phyloP scores from a whole-genome alignment of 2,888 invertebrate species.

The Drosophila anomalata region DNA sequence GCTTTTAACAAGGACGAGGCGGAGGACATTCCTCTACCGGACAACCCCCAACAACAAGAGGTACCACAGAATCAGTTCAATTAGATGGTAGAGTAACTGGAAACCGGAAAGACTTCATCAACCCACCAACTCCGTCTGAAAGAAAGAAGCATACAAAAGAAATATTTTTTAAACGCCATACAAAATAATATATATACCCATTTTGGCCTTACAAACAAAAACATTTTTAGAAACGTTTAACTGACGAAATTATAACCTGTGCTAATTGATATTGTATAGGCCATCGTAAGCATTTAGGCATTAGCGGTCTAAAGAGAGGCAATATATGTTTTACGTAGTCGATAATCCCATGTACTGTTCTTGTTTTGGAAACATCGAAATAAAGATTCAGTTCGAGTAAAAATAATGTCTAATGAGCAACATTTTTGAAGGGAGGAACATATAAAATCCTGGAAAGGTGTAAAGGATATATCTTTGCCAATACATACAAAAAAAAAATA shows the following conservation, averaged over 20 bases:
- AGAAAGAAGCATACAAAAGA: constrained; percentile 44
- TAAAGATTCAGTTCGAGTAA: constrained; percentile 57
- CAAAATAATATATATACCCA: constrained; percentile 27
- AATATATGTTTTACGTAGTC: constrained; percentile 43
- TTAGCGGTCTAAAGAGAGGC: constrained; percentile 57
- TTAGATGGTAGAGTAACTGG: constrained; percentile 36
- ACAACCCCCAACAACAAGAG: constrained; percentile 21
- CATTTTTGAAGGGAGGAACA: too few species aligned
- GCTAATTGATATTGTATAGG: constrained; percentile 46
- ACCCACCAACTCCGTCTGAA: constrained; percentile 56
- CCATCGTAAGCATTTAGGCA: constrained; percentile 36
- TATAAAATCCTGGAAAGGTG: too few species aligned
- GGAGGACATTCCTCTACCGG: constrained; percentile 24
- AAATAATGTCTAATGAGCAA: not conserved
- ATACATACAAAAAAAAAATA: too few species aligned
- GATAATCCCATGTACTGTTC: constrained; percentile 40
- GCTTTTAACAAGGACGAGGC: constrained; percentile 71
- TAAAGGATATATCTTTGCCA: too few species aligned
- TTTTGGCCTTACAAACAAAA: constrained; percentile 52
- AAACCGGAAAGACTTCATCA: constrained; percentile 15
- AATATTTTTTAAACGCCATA: constrained; percentile 40
- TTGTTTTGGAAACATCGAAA: constrained; percentile 46
- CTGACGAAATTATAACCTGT: constrained; percentile 38
- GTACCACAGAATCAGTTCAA: constrained; percentile 54
- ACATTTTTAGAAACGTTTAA: constrained; percentile 51